A percentile compares a stretch with the other conserved stretches of the same genome.
Conservation (phyloP, 2,888 invertebrate genomes). For the Oscheius sp. region DNA sequence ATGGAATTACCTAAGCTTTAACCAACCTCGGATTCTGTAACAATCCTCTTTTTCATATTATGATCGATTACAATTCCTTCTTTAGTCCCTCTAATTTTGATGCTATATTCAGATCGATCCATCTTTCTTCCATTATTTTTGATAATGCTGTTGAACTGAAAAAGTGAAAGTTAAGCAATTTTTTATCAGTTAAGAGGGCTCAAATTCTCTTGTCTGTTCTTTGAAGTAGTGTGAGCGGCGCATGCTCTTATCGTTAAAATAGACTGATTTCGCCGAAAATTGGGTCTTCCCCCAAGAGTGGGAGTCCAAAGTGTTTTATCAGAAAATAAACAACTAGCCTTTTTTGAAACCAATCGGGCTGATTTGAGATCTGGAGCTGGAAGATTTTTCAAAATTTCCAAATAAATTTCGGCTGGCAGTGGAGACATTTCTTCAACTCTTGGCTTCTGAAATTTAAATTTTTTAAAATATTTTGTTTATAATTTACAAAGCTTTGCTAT, state of each 20-base stretch:
- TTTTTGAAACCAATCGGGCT: constrained; percentile 3
- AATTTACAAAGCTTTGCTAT: too few relatives aligned
- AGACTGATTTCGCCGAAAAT: constrained; percentile 15
- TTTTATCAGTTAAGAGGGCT: too few relatives aligned
- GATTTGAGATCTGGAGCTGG: neutral
- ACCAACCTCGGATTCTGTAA: constrained; percentile 6
- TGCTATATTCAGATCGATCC: neutral
- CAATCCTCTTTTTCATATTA: constrained; percentile 3
- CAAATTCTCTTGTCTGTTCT: neutral
- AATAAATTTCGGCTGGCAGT: constrained; percentile 8
- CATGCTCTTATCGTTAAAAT: constrained; percentile 18
- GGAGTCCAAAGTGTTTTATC: constrained; percentile 11
- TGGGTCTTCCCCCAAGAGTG: neutral
- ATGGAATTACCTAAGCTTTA: neutral
- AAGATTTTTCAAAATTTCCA: constrained; percentile 11
- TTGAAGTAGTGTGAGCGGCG: constrained; percentile 2
- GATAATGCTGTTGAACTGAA: constrained; percentile 22
- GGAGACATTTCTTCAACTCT: neutral
- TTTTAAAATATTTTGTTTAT: neutral
- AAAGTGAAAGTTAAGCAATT: constrained; percentile 3
- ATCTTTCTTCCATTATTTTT: constrained; percentile 12
- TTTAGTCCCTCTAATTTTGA: constrained; percentile 1
- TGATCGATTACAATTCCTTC: constrained; percentile 17
- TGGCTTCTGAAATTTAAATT: constrained; percentile 4
- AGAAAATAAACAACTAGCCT: neutral